phyloP scores from a whole-genome alignment of 2,888 invertebrate species.

The Nematopogon swammerdamellus region DNA sequence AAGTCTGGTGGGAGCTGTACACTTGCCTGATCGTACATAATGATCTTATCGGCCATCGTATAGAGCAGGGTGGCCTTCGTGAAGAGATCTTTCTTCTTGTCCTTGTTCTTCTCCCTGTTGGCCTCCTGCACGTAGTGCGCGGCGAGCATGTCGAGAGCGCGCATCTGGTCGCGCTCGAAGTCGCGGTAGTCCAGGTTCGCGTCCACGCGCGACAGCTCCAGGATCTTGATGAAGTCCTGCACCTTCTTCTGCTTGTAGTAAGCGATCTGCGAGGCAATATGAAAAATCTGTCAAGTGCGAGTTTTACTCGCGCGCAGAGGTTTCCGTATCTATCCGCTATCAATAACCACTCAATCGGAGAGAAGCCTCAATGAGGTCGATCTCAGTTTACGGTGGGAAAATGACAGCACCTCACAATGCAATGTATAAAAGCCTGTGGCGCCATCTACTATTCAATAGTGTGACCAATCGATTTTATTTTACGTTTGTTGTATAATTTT shows the following conservation, averaged over 20 bases:
- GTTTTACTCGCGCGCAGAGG: too few species aligned
- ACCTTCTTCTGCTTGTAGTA: slow-evolving; percentile 94
- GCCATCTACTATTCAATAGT: too few species aligned
- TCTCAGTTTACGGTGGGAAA: too few species aligned
- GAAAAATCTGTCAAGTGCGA: too few species aligned
- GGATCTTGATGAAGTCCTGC: slow-evolving; percentile 89
- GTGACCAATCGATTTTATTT: too few species aligned
- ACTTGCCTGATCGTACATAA: slow-evolving; percentile 97
- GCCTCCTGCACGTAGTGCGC: slow-evolving; percentile 98
- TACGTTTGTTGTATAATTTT: too few species aligned
- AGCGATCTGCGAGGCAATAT: slow-evolving; percentile 77
- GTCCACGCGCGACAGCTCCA: slow-evolving; percentile 84
- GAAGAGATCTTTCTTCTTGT: slow-evolving; percentile 90
- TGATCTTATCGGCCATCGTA: slow-evolving; percentile 98
- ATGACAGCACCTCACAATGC: too few species aligned
- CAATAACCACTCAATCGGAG: too few species aligned
- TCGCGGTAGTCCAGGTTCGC: slow-evolving; percentile 85
- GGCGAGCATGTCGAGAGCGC: slow-evolving; percentile 94
- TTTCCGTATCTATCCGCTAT: too few species aligned
- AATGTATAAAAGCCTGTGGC: too few species aligned
- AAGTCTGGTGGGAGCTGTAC: too few species aligned
- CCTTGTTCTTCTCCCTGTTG: slow-evolving; percentile 92
- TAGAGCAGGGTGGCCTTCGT: slow-evolving; percentile 96
- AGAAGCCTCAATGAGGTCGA: too few species aligned
- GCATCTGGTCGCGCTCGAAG: slow-evolving; percentile 97